phyloP scores from a whole-genome alignment of 2,888 invertebrate genomes.

The Entomobrya multifasciata region DNA sequence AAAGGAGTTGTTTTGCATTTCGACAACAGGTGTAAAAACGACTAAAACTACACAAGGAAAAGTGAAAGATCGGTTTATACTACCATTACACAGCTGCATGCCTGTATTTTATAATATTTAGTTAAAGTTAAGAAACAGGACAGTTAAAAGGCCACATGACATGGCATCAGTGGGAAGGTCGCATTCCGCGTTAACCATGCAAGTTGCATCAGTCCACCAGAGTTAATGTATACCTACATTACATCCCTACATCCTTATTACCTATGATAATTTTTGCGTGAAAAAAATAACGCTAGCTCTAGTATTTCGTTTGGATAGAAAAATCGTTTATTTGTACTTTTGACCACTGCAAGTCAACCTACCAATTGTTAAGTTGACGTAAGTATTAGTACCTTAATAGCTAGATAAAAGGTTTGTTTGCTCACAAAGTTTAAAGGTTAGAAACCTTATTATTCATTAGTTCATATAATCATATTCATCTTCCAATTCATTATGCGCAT shows the following conservation, averaged over 20 bases:
- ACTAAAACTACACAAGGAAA: not conserved
- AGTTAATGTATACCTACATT: conserved; percentile 4
- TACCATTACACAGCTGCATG: not conserved
- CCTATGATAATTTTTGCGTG: conserved; percentile 65
- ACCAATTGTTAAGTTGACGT: no score
- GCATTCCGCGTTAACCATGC: conserved; percentile 62
- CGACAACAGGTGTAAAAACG: no score
- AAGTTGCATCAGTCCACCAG: conserved; percentile 57
- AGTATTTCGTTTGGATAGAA: no score
- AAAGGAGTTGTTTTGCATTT: no score
- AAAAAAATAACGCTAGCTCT: conserved; percentile 36
- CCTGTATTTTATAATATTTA: not conserved
- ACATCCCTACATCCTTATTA: conserved; percentile 48
- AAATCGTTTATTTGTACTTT: no score
- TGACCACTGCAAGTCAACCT: not conserved
- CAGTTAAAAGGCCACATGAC: conserved; percentile 55
- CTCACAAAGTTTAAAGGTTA: conserved; percentile 56
- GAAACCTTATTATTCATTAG: conserved; percentile 39
- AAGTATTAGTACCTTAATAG: no score
- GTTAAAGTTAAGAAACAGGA: not conserved
- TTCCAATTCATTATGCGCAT: not conserved
- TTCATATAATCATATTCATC: not conserved
- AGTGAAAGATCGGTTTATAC: conserved; percentile 8
- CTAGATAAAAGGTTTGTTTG: not conserved
- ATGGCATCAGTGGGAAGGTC: conserved; percentile 42